These are phyloP conservation scores for Peromyscus melanophrys DNA, from an alignment of 2,797 vertebrate genomes.

Conservation along the genomic window DNA sequence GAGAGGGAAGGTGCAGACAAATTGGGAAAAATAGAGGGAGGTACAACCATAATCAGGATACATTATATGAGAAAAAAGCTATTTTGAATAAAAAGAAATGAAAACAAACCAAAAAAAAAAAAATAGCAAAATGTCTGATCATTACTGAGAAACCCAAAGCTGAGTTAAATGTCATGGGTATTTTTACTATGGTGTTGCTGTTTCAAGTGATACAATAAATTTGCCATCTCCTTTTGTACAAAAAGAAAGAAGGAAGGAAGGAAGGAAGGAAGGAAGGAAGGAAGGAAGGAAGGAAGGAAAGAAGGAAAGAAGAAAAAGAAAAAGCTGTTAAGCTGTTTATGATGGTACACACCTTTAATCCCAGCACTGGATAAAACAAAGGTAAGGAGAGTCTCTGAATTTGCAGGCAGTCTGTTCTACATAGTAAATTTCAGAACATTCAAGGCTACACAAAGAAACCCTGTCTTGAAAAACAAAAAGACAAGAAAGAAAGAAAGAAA, in stretches of 20 bases:
- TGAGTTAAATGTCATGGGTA: neutral
- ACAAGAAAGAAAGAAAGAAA: no score
- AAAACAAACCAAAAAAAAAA: neutral
- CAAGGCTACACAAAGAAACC: no score
- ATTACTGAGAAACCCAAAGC: constrained; percentile 30
- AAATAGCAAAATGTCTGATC: neutral
- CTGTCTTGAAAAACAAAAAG: no score
- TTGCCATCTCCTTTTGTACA: neutral
- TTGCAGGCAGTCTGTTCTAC: no score
- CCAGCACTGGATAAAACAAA: no score
- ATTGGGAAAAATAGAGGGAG: neutral
- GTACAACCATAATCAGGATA: neutral
- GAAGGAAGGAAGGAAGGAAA: accelerated
- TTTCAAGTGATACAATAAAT: neutral
- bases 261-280: accelerated
- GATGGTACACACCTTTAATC: neutral
- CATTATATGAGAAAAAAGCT: neutral
- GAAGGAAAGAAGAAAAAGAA: accelerated
- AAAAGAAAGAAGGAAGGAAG: neutral
- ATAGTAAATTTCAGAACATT: no score
- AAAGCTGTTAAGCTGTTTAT: neutral
- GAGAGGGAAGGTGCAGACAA: neutral
- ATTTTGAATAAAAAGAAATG: neutral
- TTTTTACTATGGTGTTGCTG: neutral
- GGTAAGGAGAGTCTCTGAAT: no score